Evolutionary conservation across 37 sponge, comb jelly and placozoan species (phyloP).

Genomic region (Diacarnus erythraeanus): DNA sequence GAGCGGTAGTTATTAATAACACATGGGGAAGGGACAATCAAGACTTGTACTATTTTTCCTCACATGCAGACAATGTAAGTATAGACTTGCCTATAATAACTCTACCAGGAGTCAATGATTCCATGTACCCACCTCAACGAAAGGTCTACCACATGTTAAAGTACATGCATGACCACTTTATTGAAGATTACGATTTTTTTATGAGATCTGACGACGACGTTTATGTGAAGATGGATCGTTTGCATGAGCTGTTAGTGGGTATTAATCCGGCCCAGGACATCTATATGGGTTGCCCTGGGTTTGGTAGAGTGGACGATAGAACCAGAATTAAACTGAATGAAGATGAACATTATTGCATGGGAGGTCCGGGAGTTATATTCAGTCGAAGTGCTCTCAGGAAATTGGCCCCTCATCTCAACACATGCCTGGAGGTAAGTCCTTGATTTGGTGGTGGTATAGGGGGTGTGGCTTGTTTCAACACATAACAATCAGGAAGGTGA

Average conservation of each 20-base stretch:
- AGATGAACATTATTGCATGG: constrained; percentile 83
- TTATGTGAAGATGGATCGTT: constrained; percentile 38
- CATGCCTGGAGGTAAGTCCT: constrained; percentile 52
- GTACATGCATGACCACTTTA: constrained; percentile 77
- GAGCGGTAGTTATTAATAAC: constrained; percentile 58
- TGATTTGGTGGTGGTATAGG: not conserved
- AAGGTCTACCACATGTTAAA: constrained; percentile 77
- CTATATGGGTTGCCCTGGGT: constrained; percentile 78
- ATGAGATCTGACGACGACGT: constrained; percentile 83
- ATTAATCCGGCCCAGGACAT: constrained; percentile 70
- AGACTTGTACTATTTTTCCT: constrained; percentile 36
- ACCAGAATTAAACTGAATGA: constrained; percentile 40
- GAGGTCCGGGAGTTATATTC: constrained; percentile 75
- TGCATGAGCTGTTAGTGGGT: constrained; percentile 30
- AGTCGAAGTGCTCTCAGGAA: constrained; percentile 62
- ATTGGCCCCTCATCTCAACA: constrained; percentile 53
- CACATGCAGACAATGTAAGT: constrained; percentile 19
- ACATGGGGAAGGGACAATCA: constrained; percentile 68
- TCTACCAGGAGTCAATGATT: constrained; percentile 63
- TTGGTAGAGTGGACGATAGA: constrained; percentile 53
- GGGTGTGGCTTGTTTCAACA: not conserved
- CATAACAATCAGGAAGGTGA: too few relatives aligned
- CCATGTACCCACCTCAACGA: constrained; percentile 63
- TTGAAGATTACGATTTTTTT: constrained; percentile 79
- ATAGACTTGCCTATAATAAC: constrained; percentile 52